phyloP scores from a whole-genome alignment of 2,888 invertebrate species.

The Leptinotarsa rubiginosa region DNA sequence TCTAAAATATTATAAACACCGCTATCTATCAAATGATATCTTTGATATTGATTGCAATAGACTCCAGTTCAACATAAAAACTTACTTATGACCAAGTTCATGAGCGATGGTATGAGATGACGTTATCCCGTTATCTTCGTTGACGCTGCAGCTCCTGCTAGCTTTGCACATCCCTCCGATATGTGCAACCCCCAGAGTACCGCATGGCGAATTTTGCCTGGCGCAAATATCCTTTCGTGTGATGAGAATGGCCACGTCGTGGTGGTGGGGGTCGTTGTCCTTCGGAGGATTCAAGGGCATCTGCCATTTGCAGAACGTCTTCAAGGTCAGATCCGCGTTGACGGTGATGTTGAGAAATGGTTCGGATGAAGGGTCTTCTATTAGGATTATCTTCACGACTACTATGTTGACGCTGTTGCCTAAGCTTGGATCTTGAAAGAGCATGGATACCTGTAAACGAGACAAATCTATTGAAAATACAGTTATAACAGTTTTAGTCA shows the following conservation, averaged over 20 bases:
- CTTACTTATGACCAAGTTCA: slow-evolving; percentile 93
- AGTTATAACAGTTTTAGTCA: too few species aligned
- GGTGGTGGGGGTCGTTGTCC: slow-evolving; percentile 61
- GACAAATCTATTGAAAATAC: neutral
- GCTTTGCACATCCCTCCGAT: slow-evolving; percentile 91
- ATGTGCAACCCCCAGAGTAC: slow-evolving; percentile 88
- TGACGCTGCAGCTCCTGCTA: slow-evolving; percentile 87
- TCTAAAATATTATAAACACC: too few species aligned
- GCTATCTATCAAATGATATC: too few species aligned
- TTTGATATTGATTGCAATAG: too few species aligned
- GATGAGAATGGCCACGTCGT: slow-evolving; percentile 89
- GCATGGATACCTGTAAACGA: slow-evolving; percentile 73
- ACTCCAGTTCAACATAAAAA: too few species aligned
- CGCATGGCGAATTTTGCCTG: slow-evolving; percentile 67
- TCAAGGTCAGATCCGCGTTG: slow-evolving; percentile 85
- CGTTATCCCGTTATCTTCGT: slow-evolving; percentile 90
- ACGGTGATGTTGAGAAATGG: slow-evolving; percentile 79
- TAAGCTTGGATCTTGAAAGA: slow-evolving; percentile 89
- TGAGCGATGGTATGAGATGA: slow-evolving; percentile 91
- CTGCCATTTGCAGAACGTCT: slow-evolving; percentile 90
- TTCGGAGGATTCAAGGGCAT: slow-evolving; percentile 74
- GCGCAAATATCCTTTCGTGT: slow-evolving; percentile 81
- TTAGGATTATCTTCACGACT: slow-evolving; percentile 85
- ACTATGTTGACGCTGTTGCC: slow-evolving; percentile 92
- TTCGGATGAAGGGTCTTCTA: slow-evolving; percentile 72